These are phyloP conservation scores for Chydorus sphaericus DNA, from an alignment of 2,888 invertebrate genomes.

Conservation along the genomic window DNA sequence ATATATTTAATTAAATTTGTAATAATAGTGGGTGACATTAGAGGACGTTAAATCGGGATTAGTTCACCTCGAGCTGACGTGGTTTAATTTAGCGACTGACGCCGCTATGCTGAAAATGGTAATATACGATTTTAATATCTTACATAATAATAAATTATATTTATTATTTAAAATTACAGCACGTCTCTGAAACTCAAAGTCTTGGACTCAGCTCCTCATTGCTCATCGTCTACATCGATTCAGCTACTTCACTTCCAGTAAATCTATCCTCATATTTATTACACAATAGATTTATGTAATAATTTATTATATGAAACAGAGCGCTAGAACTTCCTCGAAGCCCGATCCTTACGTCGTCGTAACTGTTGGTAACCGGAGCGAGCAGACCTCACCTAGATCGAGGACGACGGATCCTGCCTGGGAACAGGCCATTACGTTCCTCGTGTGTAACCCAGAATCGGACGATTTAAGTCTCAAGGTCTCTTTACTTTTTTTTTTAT, in stretches of 20 bases:
- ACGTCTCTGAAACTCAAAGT: conserved; percentile 22
- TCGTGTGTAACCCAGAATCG: conserved; percentile 79
- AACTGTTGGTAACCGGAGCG: conserved; percentile 58
- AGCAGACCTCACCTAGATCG: conserved; percentile 55
- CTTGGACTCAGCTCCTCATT: conserved; percentile 32
- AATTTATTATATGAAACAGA: not conserved
- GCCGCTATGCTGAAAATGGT: conserved; percentile 57
- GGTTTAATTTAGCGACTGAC: conserved; percentile 66
- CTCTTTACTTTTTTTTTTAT: conserved; percentile 13
- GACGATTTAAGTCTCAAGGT: conserved; percentile 73
- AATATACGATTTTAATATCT: conserved; percentile 28
- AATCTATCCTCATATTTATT: conserved; percentile 25
- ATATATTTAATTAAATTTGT: not conserved
- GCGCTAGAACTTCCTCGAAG: conserved; percentile 40
- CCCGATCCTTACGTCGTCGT: conserved; percentile 76
- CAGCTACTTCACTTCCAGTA: conserved; percentile 80
- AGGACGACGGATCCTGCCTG: conserved; percentile 81
- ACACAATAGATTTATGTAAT: not conserved
- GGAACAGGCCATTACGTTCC: conserved; percentile 87
- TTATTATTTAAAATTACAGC: conserved; percentile 15
- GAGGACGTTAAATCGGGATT: conserved; percentile 92
- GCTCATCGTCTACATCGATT: conserved; percentile 78
- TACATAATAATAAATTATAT: conserved; percentile 13
- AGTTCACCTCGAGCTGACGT: conserved; percentile 73
- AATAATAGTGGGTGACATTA: conserved; percentile 72